These are phyloP conservation scores for Calameuta pallipes DNA, from an alignment of 2,888 invertebrate genomes.

Conservation along the genomic window DNA sequence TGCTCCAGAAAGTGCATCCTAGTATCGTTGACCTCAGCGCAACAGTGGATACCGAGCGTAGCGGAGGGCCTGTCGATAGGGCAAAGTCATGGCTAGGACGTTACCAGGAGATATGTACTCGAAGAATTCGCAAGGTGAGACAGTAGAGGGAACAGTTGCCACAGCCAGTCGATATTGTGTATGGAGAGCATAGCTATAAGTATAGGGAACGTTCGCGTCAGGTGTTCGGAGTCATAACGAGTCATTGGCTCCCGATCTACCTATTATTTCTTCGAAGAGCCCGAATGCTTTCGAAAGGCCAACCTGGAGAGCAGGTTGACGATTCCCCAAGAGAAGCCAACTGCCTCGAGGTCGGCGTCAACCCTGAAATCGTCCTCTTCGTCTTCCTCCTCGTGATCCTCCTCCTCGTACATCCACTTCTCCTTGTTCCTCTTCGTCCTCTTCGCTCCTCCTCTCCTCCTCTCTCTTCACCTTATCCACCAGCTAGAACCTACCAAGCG, in stretches of 20 bases:
- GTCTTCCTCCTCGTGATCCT: not conserved
- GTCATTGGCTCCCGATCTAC: not conserved
- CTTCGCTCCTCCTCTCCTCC: not conserved
- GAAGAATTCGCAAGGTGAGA: not conserved
- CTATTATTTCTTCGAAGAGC: conserved; percentile 10
- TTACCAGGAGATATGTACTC: not conserved
- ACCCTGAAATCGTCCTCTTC: conserved; percentile 43
- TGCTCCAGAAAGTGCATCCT: not conserved
- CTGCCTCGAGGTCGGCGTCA: conserved; percentile 48
- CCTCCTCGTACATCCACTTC: not conserved
- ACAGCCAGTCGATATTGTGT: not conserved
- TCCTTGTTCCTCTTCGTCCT: not conserved
- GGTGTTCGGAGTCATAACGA: not conserved
- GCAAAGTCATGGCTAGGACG: not conserved
- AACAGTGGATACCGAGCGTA: not conserved
- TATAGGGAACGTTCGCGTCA: not conserved
- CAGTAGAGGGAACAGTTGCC: not conserved
- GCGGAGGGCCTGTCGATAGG: not conserved
- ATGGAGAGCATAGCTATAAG: not conserved
- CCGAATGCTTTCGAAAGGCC: conserved; percentile 30
- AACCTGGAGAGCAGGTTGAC: not conserved
- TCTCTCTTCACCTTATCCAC: not conserved
- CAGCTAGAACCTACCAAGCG: conserved; percentile 19
- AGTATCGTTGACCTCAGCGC: not conserved
- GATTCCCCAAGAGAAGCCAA: conserved; percentile 2